Base-by-base conservation (phyloP, 2,797 vertebrate genomes). In the Pangasius larnaudii region DNA sequence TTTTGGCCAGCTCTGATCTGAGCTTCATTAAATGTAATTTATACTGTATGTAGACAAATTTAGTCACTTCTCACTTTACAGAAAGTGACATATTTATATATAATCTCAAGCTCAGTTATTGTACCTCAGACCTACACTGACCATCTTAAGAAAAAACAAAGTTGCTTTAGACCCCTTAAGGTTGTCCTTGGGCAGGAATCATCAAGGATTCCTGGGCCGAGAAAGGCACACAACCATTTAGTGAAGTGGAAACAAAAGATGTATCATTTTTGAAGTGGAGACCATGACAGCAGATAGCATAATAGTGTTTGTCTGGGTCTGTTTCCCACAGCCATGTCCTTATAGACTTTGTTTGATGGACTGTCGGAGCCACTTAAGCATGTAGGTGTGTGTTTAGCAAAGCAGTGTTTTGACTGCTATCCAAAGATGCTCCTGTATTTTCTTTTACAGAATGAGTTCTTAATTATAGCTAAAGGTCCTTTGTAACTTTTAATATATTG, bases 231-330 rank as follows among this genome's bases (percentile, higher is more conserved):
- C 5, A 78, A 33, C 46, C 42, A 69, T 65, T 83, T 51, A 75
- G 30, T 75, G 53, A 63, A 63, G 30, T 30, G 71, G 69, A 75
- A 83, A 84, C 14, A 67, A 88, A 85, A 30, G 36, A 6, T 79
- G 14, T n/a, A 33, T n/a, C 49, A 42, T 61, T 80, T 16, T 4
- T 61, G 13, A 80, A 71, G 33, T 49, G 19, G 46, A 58, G 49
- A 42, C 10, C 56, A 46, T 79, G 61, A 58, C 11, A 51, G 30
- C 30, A 56, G 59, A 51, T 18, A 80, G 49, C 33, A 49, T 39
- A 72, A 51, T 30, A 8, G 19, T 22, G 46, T 39, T 59, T 24
- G 42, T 39, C 80, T 84, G 30, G 36, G 5, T 61, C 11, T 30
- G 18, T 58, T 36, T 74, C 42, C 14, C 3, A 24, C 59, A 67